Evolutionary conservation across 2,888 invertebrate species (phyloP).

Genomic region (Acanthopleura granulata): DNA sequence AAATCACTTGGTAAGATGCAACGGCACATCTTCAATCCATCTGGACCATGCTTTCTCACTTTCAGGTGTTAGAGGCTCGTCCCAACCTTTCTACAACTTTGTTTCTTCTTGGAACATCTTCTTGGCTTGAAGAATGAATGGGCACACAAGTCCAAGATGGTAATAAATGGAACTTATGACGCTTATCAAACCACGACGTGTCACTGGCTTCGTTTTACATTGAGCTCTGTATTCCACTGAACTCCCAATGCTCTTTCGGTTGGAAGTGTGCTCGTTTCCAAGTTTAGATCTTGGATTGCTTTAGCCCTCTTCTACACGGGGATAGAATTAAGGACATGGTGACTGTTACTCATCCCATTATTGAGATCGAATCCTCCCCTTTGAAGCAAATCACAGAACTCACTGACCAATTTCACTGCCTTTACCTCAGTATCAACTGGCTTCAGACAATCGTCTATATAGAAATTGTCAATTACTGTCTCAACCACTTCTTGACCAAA

Average conservation of each 20-base stretch:
- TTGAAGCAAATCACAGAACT: neutral
- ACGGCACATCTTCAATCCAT: neutral
- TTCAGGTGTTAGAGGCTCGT: neutral
- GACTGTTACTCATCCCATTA: constrained; percentile 9
- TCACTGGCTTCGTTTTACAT: neutral
- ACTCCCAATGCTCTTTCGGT: neutral
- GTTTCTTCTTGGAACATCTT: constrained; percentile 11
- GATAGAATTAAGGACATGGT: neutral
- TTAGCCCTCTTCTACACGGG: neutral
- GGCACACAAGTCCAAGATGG: constrained; percentile 12
- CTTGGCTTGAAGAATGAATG: neutral
- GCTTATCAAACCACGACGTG: neutral
- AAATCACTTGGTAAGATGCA: constrained; percentile 4
- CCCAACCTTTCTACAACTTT: neutral
- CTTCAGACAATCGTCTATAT: constrained; percentile 24
- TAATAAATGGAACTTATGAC: constrained; percentile 11
- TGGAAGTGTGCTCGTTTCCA: neutral
- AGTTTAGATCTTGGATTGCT: neutral
- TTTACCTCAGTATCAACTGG: neutral
- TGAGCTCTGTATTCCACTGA: neutral
- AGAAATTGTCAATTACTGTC: constrained; percentile 3
- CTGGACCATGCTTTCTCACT: neutral
- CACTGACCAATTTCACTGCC: neutral
- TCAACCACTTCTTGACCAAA: neutral
- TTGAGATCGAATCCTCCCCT: constrained; percentile 18